phyloP scores from a whole-genome alignment of 2,888 invertebrate genomes.

The Nasonia oneida region DNA sequence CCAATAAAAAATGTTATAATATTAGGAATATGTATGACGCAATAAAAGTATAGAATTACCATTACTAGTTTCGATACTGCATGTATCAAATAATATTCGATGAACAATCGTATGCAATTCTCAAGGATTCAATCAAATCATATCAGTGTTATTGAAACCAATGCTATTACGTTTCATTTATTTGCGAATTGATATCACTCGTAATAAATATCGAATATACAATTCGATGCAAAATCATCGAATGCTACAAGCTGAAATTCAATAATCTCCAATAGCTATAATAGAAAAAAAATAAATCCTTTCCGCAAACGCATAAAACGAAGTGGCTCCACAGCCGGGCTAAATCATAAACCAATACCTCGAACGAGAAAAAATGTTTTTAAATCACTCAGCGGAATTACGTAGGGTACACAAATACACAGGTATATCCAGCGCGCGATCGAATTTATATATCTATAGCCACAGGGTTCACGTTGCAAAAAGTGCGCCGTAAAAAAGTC shows the following conservation, averaged over 20 bases:
- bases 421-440: neutral
- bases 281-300: neutral
- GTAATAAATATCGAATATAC: neutral
- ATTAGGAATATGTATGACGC: too few species aligned
- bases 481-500: neutral
- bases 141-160: too few species aligned
- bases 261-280: neutral
- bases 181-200: too few species aligned
- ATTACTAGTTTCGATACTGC: too few species aligned
- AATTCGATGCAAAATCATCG: neutral
- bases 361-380: neutral
- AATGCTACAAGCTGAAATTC: neutral
- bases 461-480: neutral
- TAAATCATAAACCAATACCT: neutral
- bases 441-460: neutral
- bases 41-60: too few species aligned
- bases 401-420: neutral
- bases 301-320: neutral
- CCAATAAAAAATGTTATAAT: too few species aligned
- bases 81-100: too few species aligned
- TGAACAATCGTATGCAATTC: too few species aligned
- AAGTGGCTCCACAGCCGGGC: neutral
- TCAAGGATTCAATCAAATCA: too few species aligned
- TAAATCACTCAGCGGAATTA: conserved; percentile 29
- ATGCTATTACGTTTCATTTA: too few species aligned